Evolutionary conservation across 2,113 vertebrate species (phyloP).

Genomic region (Spea bombifrons): DNA sequence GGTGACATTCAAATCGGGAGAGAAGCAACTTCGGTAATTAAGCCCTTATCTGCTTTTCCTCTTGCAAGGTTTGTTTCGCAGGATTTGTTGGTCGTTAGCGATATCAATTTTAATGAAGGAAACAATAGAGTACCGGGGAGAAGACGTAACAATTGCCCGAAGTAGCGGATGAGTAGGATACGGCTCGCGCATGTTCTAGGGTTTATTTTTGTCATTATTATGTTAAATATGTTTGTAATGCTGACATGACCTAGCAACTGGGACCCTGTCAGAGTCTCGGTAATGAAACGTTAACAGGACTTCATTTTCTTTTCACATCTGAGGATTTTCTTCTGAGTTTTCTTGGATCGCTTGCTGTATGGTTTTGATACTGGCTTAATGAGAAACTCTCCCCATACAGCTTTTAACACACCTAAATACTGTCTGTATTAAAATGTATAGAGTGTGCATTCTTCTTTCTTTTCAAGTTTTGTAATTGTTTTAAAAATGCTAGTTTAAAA

Average conservation of each 20-base stretch:
- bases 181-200: conserved; percentile 10
- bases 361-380: neutral
- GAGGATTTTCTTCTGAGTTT: neutral
- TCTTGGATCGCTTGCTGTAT: neutral
- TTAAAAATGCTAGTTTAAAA: conserved; percentile 1
- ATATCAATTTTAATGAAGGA: conserved; percentile 36
- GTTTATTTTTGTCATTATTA: conserved; percentile 44
- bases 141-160: conserved; percentile 14
- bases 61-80: conserved; percentile 44
- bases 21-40: conserved; percentile 34
- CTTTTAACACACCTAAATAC: too few relatives aligned
- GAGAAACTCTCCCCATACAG: neutral
- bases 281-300: neutral
- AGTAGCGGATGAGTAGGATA: conserved; percentile 4
- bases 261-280: conserved; percentile 1
- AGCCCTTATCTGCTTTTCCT: conserved; percentile 12
- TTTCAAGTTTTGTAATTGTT: neutral
- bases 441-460: too few relatives aligned
- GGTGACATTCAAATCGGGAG: conserved; percentile 44
- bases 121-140: conserved; percentile 40
- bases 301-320: neutral
- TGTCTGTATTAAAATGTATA: too few relatives aligned
- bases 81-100: neutral
- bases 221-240: conserved; percentile 26
- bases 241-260: conserved; percentile 21